Base-by-base conservation (phyloP, 2,113 vertebrate genomes). In the Acanthisitta chloris region DNA sequence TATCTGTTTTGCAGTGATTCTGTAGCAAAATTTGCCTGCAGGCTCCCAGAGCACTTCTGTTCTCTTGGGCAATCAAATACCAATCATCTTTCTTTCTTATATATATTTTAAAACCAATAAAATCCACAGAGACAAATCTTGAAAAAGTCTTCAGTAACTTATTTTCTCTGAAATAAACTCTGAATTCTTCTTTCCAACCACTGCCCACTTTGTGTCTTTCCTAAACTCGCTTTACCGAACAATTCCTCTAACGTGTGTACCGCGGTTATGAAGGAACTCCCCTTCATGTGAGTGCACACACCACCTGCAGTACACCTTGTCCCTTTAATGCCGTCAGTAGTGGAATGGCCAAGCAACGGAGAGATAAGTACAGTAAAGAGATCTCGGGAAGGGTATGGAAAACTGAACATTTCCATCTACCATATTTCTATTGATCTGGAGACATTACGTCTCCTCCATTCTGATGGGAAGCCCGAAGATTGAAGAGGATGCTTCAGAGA, bases 401-500 rank as follows among this genome's bases (percentile, higher is more conserved):
- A 31, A 52, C 8, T 17, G 33, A 90, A 65, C 8, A 58, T 6
- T 42, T 82, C 25, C 25, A 49, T 17, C 25, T 52, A 40, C 14
- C 0, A 0, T 14, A 11, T 38, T 80, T 76, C 2, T 0, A 69
- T 12, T 73, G 25, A 79, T 71, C 23, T 49, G 67, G 16, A 78
- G 36, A 74, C 19, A 17, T 29, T 40, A 29, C 0, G 0, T 10
- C 15, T 65, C 54, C 43, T 28, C 15, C 33, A 52, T 24, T 61
- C 46, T 13, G 24, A 33, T 12, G 12, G 18, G 43, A 92, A 94
- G 8, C 28, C 33, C 13, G 4, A 52, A 61, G 38, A 38, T 4
- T 42, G 26, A 69, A 14, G 18, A 40, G 0, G 3, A 81, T 0
- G 1, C 23, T 25, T 57, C 12, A 4, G 24, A 80, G 16, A 2